phyloP scores from a whole-genome alignment of 2,113 vertebrate species.

The Argyrosomus japonicus region DNA sequence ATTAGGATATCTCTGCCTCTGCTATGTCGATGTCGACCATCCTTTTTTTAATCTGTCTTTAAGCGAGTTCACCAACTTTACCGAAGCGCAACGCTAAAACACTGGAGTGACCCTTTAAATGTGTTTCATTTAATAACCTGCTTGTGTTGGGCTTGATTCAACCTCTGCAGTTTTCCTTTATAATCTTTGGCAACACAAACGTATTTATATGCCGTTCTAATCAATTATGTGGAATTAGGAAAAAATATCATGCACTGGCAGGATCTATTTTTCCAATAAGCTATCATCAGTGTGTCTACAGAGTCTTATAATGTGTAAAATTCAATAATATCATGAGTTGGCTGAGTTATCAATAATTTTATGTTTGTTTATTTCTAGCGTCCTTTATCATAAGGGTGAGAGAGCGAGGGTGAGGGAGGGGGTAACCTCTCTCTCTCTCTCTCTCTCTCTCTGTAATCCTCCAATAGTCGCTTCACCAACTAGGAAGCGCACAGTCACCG shows the following conservation, averaged over 20 bases:
- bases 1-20: neutral
- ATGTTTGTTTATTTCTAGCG: slow-evolving; percentile 1
- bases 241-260: no score
- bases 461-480: slow-evolving; percentile 44
- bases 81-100: neutral
- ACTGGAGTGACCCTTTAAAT: neutral
- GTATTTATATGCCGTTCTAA: neutral
- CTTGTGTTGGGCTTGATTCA: neutral
- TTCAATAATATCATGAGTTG: neutral
- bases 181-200: neutral
- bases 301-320: no score
- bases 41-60: neutral
- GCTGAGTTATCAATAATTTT: no score
- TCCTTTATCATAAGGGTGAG: neutral
- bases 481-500: slow-evolving; percentile 63
- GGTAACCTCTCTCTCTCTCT: slow-evolving; percentile 5
- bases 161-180: no score
- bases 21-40: neutral
- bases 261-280: no score
- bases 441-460: slow-evolving; percentile 14
- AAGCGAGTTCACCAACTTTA: neutral
- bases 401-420: neutral
- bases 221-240: no score
- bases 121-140: neutral
- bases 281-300: no score